phyloP scores from a whole-genome alignment of 2,113 vertebrate species.

The Sterna hirundo region DNA sequence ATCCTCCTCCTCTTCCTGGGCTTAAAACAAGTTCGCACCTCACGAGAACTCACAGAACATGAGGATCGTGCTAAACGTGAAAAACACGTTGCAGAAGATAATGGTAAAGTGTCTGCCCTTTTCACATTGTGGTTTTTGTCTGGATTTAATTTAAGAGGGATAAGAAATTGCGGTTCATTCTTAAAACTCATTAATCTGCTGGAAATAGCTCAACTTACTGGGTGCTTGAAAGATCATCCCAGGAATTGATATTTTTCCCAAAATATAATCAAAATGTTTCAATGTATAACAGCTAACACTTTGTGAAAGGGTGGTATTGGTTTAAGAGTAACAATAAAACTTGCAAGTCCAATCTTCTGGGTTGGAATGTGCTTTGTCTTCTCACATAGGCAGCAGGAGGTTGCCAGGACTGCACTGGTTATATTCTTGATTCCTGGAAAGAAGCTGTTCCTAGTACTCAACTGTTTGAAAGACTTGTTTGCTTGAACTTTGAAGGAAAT shows the following conservation, averaged over 20 bases:
- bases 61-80: slow-evolving; percentile 75
- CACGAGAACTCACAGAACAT: slow-evolving; percentile 82
- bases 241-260: background rate
- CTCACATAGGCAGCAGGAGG: background rate
- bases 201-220: background rate
- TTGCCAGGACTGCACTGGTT: background rate
- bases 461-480: background rate
- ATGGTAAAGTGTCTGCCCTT: slow-evolving; percentile 79
- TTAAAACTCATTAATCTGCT: slow-evolving; percentile 42
- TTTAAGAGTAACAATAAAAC: background rate
- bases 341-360: background rate
- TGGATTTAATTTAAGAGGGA: slow-evolving; percentile 63
- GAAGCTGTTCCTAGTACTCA: background rate
- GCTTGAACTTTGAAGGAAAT: background rate
- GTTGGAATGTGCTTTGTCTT: background rate
- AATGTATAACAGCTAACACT: background rate
- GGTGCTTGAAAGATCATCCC: background rate
- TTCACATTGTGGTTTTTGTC: slow-evolving; percentile 62
- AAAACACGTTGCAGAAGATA: slow-evolving; percentile 85
- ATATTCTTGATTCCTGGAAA: background rate
- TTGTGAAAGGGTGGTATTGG: background rate
- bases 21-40: slow-evolving; percentile 91
- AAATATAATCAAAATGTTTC: background rate
- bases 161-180: slow-evolving; percentile 48
- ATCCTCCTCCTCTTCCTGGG: slow-evolving; percentile 95